Evolutionary conservation across 2,888 invertebrate species (phyloP).

Genomic region (Teinopalpus imperialis): DNA sequence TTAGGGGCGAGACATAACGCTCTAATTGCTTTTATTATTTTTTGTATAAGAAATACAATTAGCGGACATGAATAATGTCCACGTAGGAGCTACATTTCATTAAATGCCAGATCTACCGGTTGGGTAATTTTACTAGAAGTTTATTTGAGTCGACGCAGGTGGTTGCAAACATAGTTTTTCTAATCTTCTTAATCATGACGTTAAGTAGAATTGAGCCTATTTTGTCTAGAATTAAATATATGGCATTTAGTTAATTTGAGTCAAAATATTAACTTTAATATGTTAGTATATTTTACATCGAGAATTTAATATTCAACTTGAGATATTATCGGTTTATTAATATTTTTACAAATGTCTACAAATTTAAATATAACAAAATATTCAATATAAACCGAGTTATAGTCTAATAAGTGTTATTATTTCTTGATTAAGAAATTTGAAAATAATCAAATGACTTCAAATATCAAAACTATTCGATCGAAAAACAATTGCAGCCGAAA

Average conservation of each 20-base stretch:
- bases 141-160: constrained; percentile 27
- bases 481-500: constrained; percentile 62
- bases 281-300: too few relatives aligned
- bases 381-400: too few relatives aligned
- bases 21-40: constrained; percentile 56
- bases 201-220: constrained; percentile 5
- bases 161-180: constrained; percentile 12
- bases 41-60: constrained; percentile 42
- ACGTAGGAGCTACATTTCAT: constrained; percentile 37
- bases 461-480: constrained; percentile 58
- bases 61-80: constrained; percentile 42
- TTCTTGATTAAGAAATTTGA: too few relatives aligned
- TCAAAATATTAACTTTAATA: too few relatives aligned
- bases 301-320: too few relatives aligned
- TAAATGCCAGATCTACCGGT: constrained; percentile 48
- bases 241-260: too few relatives aligned
- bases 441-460: too few relatives aligned
- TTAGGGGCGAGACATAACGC: constrained; percentile 40
- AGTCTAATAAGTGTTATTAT: too few relatives aligned
- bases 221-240: constrained; percentile 8
- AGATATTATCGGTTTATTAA: too few relatives aligned
- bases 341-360: too few relatives aligned
- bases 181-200: constrained; percentile 11
- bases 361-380: too few relatives aligned
- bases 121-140: constrained; percentile 30